Evolutionary conservation across 1,140 invertebrate species (phyloP), one percentile per base, ranked within the genome.

Genomic region (Amphibalanus amphitrite): DNA sequence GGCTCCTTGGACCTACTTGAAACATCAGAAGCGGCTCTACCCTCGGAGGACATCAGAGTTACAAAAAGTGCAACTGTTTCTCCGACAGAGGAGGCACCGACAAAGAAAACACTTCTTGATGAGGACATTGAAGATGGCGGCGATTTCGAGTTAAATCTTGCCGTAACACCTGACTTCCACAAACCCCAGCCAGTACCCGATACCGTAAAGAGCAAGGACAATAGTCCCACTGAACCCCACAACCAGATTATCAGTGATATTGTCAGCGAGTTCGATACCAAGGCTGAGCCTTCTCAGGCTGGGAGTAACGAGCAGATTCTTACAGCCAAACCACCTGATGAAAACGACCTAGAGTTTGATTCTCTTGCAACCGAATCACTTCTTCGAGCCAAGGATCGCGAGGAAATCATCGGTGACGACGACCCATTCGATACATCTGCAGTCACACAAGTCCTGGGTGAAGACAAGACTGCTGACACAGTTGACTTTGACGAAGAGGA

Each of bases 281-380:
- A 90, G 80, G 90, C 90, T 79, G 87, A 87, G 25, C 82, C 85
- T 75, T 78, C 90, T 82, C 89, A 89, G 47, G 84, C 85, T 29
- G 88, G 90, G 80, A 89, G 88, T 59, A 79, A 87, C 29, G 82
- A 76, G 68, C 72, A 73, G 65, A 74, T 75, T 25, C 72, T 69
- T 64, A 65, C 72, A 28, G 73, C 71, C 29, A 74, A 75, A 30
- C 71, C 74, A 71, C 29, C 67, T 33, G 67, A 72, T 23, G 73
- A 75, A 64, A 72, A 75, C 69, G 78, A 78, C 69, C 76, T 76
- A 28, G 78, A 77, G 69, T 76, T 78, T 40, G 78, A 77, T 15
- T 74, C 76, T 28, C 73, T 70, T 47, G 77, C 75, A 71, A 70
- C 70, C 67, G 73, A 71, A 23, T 73, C 74, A 3, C 73, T 78